phyloP scores from a whole-genome alignment of 2,113 vertebrate genomes.

The Haplotaxodon microlepis region DNA sequence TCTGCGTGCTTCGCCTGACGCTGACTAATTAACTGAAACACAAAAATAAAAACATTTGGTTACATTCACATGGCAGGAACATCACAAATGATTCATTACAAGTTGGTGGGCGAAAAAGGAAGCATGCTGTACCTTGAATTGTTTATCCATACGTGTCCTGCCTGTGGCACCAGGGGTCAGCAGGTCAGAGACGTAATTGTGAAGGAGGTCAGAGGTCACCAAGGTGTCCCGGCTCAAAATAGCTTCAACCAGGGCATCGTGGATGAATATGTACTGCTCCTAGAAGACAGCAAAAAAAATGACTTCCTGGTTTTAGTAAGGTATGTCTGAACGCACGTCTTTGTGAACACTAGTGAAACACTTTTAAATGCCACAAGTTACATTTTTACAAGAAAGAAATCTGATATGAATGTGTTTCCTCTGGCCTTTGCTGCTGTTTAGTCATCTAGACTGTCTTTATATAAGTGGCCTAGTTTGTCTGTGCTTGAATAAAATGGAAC shows the following conservation, averaged over 20 bases:
- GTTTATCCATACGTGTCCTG: constrained; percentile 87
- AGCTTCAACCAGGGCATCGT: constrained; percentile 87
- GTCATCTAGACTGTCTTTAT: neutral
- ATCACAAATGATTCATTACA: neutral
- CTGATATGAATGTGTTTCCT: neutral
- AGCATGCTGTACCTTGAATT: constrained; percentile 81
- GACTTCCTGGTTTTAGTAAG: neutral
- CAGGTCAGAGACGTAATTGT: constrained; percentile 86
- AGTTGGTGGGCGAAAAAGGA: neutral
- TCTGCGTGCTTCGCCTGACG: constrained; percentile 87
- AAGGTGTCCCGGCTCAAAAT: constrained; percentile 88
- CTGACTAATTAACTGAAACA: constrained; percentile 83
- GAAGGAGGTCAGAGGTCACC: constrained; percentile 82
- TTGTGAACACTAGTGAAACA: neutral
- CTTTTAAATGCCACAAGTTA: neutral
- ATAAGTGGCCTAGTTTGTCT: neutral
- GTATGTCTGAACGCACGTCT: neutral
- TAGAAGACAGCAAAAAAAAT: constrained; percentile 21
- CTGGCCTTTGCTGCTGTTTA: neutral
- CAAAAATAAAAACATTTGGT: neutral
- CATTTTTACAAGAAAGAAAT: neutral
- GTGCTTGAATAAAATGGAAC: neutral
- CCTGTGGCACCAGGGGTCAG: constrained; percentile 85
- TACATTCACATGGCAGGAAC: neutral
- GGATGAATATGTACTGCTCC: constrained; percentile 97